Conservation (phyloP, 2,888 invertebrate species). For the Heliconius aoede region DNA sequence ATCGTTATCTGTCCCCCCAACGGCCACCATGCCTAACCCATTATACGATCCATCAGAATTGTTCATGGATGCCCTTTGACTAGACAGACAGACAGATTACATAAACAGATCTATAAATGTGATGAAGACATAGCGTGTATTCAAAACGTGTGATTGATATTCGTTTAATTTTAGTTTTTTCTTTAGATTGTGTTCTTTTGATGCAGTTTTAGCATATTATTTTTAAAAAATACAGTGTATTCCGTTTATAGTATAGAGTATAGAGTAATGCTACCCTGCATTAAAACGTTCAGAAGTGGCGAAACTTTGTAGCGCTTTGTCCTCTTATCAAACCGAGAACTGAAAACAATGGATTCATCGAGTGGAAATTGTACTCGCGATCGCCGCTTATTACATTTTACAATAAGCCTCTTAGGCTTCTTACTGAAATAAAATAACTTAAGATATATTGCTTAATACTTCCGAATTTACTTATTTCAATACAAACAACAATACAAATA, state of each 20-base stretch:
- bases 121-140: not conserved
- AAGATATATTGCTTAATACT: too few species aligned
- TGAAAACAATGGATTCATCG: not conserved
- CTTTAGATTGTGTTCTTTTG: not conserved
- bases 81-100: constrained; percentile 29
- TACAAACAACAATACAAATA: not conserved
- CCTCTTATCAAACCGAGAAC: not conserved
- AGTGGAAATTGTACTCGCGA: too few species aligned
- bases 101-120: constrained; percentile 16
- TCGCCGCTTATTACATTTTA: too few species aligned
- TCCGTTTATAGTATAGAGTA: too few species aligned
- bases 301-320: not conserved
- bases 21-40: constrained; percentile 38
- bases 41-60: constrained; percentile 39
- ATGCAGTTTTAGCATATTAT: not conserved
- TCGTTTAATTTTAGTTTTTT: not conserved
- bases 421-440: not conserved
- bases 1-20: constrained; percentile 33
- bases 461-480: not conserved
- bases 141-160: not conserved
- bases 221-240: too few species aligned
- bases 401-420: not conserved
- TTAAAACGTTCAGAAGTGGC: too few species aligned
- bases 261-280: too few species aligned
- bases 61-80: constrained; percentile 36